Evolutionary conservation across 2,113 vertebrate species (phyloP).

Genomic region (Cephalopterus ornatus): DNA sequence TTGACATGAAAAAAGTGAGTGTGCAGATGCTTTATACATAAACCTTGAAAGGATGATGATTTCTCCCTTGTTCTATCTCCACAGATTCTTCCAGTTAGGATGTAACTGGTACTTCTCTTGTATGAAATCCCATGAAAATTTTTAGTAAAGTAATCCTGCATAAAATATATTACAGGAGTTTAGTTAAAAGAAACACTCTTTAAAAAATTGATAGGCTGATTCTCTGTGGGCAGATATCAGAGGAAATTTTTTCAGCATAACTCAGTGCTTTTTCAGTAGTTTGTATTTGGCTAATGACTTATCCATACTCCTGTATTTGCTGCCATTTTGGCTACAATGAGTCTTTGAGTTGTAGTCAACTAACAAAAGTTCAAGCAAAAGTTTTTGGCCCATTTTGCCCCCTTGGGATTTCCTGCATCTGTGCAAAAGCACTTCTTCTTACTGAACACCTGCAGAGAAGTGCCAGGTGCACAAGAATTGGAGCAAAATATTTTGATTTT

Average conservation of each 20-base stretch:
- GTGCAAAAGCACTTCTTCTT: not conserved
- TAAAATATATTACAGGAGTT: slow-evolving; percentile 15
- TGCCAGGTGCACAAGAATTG: not conserved
- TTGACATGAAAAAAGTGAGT: not conserved
- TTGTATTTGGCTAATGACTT: not conserved
- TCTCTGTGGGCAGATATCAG: not conserved
- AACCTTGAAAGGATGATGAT: not conserved
- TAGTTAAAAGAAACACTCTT: slow-evolving; percentile 33
- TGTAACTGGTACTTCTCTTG: not conserved
- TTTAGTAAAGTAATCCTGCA: slow-evolving; percentile 3
- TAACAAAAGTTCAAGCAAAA: not conserved
- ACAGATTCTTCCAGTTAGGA: not conserved
- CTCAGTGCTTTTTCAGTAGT: not conserved
- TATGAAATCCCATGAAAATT: slow-evolving; percentile 5
- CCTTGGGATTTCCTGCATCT: not conserved
- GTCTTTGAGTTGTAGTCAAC: not conserved
- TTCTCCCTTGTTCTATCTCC: not conserved
- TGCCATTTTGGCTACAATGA: not conserved
- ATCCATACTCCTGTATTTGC: not conserved
- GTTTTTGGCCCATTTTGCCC: not conserved
- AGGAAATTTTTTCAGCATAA: not conserved
- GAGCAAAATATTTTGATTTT: not conserved
- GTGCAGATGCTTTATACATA: not conserved
- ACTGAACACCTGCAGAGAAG: not conserved
- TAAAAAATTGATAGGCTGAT: slow-evolving; percentile 8